A percentile compares a stretch with the other conserved stretches of the same genome.
Conservation (phyloP, 2,888 invertebrate species). For the Patella ulyssiponensis region DNA sequence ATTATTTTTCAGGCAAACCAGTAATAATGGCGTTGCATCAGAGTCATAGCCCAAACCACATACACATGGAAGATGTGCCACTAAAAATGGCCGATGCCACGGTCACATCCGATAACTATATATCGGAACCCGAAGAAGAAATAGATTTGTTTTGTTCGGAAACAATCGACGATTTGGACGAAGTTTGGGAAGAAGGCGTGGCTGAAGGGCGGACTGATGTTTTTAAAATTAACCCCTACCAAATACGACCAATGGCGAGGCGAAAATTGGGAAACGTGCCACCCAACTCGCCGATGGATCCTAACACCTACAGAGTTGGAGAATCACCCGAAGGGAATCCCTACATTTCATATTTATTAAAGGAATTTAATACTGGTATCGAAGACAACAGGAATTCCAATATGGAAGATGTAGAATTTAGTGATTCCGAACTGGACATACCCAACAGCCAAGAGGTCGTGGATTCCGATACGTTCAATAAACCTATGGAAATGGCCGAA, state of each 20-base stretch:
- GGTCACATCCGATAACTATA: too few species aligned
- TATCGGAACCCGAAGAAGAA: not conserved
- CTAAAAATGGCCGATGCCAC: too few species aligned
- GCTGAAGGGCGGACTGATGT: not conserved
- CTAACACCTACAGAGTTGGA: not conserved
- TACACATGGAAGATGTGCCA: too few species aligned
- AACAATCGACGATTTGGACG: constrained; percentile 40
- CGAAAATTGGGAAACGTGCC: not conserved
- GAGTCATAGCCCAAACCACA: too few species aligned
- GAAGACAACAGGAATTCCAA: too few species aligned
- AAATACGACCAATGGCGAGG: not conserved
- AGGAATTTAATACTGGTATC: not conserved
- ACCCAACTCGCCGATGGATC: not conserved
- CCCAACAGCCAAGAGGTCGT: too few species aligned
- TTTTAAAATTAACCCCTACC: not conserved
- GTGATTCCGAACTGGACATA: too few species aligned
- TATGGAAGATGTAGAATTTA: too few species aligned
- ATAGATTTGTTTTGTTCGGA: constrained; percentile 36
- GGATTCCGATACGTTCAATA: too few species aligned
- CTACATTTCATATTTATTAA: not conserved
- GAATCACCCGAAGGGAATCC: not conserved
- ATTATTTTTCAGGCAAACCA: too few species aligned
- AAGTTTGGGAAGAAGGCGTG: constrained; percentile 11
- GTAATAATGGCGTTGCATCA: too few species aligned
- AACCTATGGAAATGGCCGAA: too few species aligned